Evolutionary conservation across 2,888 invertebrate genomes (phyloP), one percentile per base, ranked within the genome.

Genomic region (Philhelius pedissequus): DNA sequence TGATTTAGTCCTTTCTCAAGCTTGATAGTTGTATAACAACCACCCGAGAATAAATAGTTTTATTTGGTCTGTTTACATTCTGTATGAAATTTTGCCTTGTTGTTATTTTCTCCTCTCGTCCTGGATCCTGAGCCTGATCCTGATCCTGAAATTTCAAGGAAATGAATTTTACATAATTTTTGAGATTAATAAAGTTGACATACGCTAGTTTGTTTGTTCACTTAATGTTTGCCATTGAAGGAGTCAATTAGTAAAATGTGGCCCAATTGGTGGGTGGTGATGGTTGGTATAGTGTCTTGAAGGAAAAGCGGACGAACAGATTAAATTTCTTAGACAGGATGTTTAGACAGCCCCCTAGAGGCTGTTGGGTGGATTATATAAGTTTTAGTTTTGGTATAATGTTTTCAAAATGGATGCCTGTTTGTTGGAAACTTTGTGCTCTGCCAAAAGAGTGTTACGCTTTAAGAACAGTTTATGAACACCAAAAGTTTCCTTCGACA

Each of bases 131-230:
- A 22, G 32, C 40, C 60, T 60, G 40, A 25, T 43, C 35, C 58
- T 38, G 54, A 20, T 43, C 35, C 58, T 38, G 54, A 20, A 1
- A 35, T 56, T 56, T 35, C 35, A 56, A 9, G 27, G n/a, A 50
- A 66, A 74, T 82, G 60, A 82, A 71, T 82, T 82, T 82, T 82
- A 73, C 81, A 82, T 82, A 77, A 77, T 74, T 74, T 75, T 83
- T 43, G 56, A 69, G 82, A 74, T 74, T 83, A 83, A 74, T 78
- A 73, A 83, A 73, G 52, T 69, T 74, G 78, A 83, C 82, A 73
- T 82, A 54, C 54, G 66, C 13, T 68, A 43, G 62, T 71, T 73
- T 62, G 69, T 62, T 35, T 64, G 56, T 60, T 64, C 58, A 70
- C 69, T 58, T 78, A 58, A 74, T 70, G 78, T 74, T 83, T 78